Evolutionary conservation across 2,113 vertebrate species (phyloP).

Genomic region (Albula glossodonta): DNA sequence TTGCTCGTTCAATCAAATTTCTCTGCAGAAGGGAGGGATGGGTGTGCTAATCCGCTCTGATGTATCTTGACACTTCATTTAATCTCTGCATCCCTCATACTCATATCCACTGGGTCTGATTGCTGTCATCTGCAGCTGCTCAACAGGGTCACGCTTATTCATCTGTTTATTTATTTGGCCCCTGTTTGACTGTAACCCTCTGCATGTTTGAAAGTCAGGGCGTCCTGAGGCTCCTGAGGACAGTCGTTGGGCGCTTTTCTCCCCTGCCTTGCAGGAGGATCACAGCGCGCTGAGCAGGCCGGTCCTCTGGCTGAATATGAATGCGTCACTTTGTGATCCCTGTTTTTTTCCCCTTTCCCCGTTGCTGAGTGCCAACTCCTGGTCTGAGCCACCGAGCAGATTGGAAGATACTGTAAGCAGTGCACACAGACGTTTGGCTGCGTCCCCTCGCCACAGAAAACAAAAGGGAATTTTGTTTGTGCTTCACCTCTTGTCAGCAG

Average conservation of each 20-base stretch:
- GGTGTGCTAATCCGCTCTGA: conserved; percentile 6
- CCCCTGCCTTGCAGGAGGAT: not conserved
- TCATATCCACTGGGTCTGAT: not conserved
- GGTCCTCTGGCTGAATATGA: not conserved
- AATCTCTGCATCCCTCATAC: conserved; percentile 9
- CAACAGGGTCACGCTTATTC: not conserved
- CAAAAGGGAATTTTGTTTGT: not conserved
- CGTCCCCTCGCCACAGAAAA: not conserved
- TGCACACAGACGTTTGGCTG: not conserved
- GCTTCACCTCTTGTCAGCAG: not conserved
- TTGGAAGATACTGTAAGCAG: not conserved
- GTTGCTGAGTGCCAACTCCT: not conserved
- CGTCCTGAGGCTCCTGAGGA: not conserved
- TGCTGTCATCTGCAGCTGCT: conserved; percentile 5
- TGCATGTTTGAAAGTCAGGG: not conserved
- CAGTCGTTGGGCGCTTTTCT: not conserved
- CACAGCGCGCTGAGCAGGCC: not conserved
- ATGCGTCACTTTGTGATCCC: not conserved
- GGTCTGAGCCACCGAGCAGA: not conserved
- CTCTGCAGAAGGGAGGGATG: not conserved
- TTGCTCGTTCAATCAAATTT: not conserved
- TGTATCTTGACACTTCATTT: conserved; percentile 17
- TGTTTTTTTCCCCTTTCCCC: not conserved
- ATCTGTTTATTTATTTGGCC: not conserved
- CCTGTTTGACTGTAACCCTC: not conserved